Base-by-base conservation (phyloP, 2,797 vertebrate species). In the Spea hammondii region DNA sequence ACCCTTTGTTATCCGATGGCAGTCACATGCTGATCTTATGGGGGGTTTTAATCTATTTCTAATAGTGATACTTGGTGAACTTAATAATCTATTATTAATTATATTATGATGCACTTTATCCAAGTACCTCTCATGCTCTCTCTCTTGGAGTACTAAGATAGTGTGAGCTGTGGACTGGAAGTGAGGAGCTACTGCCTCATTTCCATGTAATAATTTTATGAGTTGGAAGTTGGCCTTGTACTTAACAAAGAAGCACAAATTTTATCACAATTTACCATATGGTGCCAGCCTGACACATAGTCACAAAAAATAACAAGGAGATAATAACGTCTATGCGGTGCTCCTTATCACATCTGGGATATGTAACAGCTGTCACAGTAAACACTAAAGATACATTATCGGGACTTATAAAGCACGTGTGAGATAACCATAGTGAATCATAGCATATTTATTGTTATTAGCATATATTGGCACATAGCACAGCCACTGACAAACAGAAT, bases 291-390 rank as follows among this genome's bases (percentile, higher is more conserved):
- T 82, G 80, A 65, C 78, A 54, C 77, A 86, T 82, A 83, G 76
- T 74, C 74, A n/a, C 51, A 46, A 81, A 0, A 54, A 8, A 64
- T 48, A 68, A 57, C 51, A 80, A 75, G 68, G 32, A 82, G 70
- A 77, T 5, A 82, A 82, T 74, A 0, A 12, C 80, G 79, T 84
- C 85, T 86, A 51, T 60, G 72, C 51, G 72, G 82, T 32, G 68
- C 14, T n/a, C n/a, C 67, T 83, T 86, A 83, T 84, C 85, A 82
- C 70, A 3, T 0, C 49, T 47, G 79, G 82, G 69, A 83, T 68
- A 74, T 68, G 71, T 7, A 84, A 80, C 83, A 84, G 73, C 84
- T 87, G 81, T 74, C 79, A 76, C 69, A 84, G 84, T 73, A 84
- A 85, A 83, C 82, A 57, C 12, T 74, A 65, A 32, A 83, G 74